These are phyloP conservation scores for Tineola bisselliella DNA, from an alignment of 2,888 invertebrate species.

Conservation along the genomic window DNA sequence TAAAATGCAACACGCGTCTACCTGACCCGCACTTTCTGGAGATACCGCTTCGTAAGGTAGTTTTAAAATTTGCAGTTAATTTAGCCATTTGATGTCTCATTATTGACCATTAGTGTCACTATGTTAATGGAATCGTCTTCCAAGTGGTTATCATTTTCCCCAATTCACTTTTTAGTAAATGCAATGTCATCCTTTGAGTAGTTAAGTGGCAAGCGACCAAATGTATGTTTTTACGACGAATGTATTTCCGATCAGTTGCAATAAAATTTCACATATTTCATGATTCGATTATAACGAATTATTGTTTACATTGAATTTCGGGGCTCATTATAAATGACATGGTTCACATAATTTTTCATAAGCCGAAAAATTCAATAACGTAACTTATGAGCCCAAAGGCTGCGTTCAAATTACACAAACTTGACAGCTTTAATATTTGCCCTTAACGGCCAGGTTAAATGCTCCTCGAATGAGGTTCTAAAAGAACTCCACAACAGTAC, in stretches of 20 bases:
- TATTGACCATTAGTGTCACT: conserved; percentile 34
- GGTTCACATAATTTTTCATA: not conserved
- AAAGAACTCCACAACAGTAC: conserved; percentile 23
- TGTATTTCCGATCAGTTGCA: not conserved
- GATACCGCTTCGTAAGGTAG: not conserved
- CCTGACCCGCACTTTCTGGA: not conserved
- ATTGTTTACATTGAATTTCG: not conserved
- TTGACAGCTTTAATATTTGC: conserved; percentile 66
- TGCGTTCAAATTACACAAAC: conserved; percentile 61
- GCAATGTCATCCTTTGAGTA: not conserved
- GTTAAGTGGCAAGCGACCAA: not conserved
- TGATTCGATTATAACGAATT: not conserved
- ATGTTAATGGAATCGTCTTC: conserved; percentile 39
- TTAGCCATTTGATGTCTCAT: conserved; percentile 26
- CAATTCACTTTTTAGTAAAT: conserved; percentile 1
- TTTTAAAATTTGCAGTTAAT: conserved; percentile 41
- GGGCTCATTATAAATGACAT: not conserved
- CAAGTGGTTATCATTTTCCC: conserved; percentile 9
- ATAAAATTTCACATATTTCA: not conserved
- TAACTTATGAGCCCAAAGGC: conserved; percentile 58
- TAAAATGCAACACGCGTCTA: not conserved
- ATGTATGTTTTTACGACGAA: not conserved
- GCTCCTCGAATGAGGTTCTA: not conserved
- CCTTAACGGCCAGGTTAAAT: conserved; percentile 32
- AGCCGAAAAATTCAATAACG: conserved; percentile 55